Evolutionary conservation across 1,140 invertebrate genomes (phyloP), one percentile per base, ranked within the genome.

Genomic region (Diprion similis): DNA sequence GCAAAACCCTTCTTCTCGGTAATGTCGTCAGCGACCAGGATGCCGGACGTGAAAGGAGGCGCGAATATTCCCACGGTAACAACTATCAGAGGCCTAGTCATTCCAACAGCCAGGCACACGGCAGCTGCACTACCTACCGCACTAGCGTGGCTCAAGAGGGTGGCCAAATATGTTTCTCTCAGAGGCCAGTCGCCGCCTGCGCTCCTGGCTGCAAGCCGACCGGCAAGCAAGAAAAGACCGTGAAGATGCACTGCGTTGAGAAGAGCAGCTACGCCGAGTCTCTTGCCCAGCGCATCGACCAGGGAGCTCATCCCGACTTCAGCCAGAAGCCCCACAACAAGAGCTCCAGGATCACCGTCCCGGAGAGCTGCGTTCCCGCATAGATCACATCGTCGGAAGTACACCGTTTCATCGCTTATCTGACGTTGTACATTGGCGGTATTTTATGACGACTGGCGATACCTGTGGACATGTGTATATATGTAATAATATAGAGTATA

Each of bases 231-330:
- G 45, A 68, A 7, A 89, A 89, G 77, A 78, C 79, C 0, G 87
- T 90, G 18, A 78, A 88, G 15, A 90, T 90, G 6, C 84, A 90
- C 37, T 93, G 92, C 79, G 77, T 85, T 59, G 77, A 88, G 0
- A 84, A 85, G 13, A 78, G 85, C 11, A 86, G 84, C 71, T 76
- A 87, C 37, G 86, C 89, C 74, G 73, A 84, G 10, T 72, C 83
- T 7, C 11, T 59, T 13, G 9, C 51, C 11, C 11, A 59, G 51
- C 51, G 51, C 51, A 45, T 82, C 17, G n/a, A 80, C 13, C 86
- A 90, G 79, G 92, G 92, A 10, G 84, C 88, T 48, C 92, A 88
- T 77, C 91, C 91, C 11, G 88, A 91, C 71, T 88, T 92, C 10
- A 84, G 82, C 19, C 76, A 83, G 59, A 88, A 89, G 15, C 67